phyloP scores from a whole-genome alignment of 2,113 vertebrate genomes.

The Antennarius striatus region DNA sequence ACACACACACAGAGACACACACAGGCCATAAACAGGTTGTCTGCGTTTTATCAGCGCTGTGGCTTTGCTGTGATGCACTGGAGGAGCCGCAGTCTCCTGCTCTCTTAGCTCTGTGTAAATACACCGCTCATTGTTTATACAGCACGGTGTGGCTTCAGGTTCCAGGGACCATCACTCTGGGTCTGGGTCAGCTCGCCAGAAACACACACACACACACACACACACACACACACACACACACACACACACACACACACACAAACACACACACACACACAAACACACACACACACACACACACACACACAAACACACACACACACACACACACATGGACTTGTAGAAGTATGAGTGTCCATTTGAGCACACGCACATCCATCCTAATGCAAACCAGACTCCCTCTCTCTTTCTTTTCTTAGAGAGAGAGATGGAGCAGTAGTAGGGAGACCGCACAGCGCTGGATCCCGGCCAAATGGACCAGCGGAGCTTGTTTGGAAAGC shows the following conservation, averaged over 20 bases:
- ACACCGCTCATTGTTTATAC: slow-evolving; percentile 75
- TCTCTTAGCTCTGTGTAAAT: slow-evolving; percentile 78
- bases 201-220: slow-evolving; percentile 39
- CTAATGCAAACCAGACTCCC: slow-evolving; percentile 78
- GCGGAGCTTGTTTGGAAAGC: slow-evolving; percentile 88
- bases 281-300: slow-evolving; percentile 22
- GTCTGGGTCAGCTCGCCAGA: slow-evolving; percentile 72
- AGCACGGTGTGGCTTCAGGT: slow-evolving; percentile 72
- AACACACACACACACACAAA: slow-evolving; percentile 45
- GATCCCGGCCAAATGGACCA: slow-evolving; percentile 83
- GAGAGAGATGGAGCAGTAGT: slow-evolving; percentile 53
- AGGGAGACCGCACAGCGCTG: slow-evolving; percentile 76
- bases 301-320: slow-evolving; percentile 14
- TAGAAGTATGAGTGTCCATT: slow-evolving; percentile 22
- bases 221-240: slow-evolving; percentile 47
- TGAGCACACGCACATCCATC: slow-evolving; percentile 48
- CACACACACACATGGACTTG: slow-evolving; percentile 28
- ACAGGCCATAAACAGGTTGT: slow-evolving; percentile 67
- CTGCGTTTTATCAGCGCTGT: slow-evolving; percentile 66
- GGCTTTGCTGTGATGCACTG: slow-evolving; percentile 61
- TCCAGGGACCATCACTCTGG: slow-evolving; percentile 76
- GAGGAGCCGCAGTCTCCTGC: slow-evolving; percentile 69
- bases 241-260: slow-evolving; percentile 22
- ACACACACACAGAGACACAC: slow-evolving; percentile 5
- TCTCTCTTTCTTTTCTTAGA: slow-evolving; percentile 57